Evolutionary conservation across 2,888 invertebrate genomes (phyloP).

Genomic region (Spicauda simplicius): DNA sequence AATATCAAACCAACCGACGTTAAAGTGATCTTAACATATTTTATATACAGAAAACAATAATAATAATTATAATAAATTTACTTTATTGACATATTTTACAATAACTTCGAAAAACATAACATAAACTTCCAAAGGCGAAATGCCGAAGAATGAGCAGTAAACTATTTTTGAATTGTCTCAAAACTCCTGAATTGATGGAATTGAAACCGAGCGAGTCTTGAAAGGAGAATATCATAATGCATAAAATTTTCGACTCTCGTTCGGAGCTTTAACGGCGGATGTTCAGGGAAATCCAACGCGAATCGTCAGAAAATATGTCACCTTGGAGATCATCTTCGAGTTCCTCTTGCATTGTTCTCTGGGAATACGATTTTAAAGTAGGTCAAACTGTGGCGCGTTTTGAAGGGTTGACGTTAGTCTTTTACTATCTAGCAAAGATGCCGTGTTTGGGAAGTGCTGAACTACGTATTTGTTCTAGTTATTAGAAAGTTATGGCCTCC

Average conservation of each 20-base stretch:
- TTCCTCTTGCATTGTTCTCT: conserved; percentile 9
- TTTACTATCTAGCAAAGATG: no score
- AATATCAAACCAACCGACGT: no score
- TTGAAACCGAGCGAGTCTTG: background rate
- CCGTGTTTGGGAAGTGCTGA: no score
- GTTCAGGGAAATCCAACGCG: conserved; percentile 6
- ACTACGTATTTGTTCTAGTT: no score
- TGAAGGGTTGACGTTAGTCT: background rate
- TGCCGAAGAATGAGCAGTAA: background rate
- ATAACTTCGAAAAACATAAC: background rate
- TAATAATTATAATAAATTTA: no score
- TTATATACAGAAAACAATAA: no score
- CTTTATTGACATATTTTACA: no score
- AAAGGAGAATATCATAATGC: background rate
- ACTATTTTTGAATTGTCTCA: background rate
- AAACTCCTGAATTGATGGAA: background rate
- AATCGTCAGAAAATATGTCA: conserved; percentile 1
- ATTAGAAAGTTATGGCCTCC: no score
- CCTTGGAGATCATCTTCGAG: background rate
- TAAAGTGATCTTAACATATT: no score
- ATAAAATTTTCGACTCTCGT: background rate
- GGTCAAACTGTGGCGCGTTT: background rate
- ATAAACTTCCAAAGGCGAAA: background rate
- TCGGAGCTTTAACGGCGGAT: background rate
- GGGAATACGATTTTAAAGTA: conserved; percentile 16